Evolutionary conservation across 2,797 vertebrate species (phyloP), one percentile per base, ranked within the genome.

Genomic region (Fistularia commersonii): DNA sequence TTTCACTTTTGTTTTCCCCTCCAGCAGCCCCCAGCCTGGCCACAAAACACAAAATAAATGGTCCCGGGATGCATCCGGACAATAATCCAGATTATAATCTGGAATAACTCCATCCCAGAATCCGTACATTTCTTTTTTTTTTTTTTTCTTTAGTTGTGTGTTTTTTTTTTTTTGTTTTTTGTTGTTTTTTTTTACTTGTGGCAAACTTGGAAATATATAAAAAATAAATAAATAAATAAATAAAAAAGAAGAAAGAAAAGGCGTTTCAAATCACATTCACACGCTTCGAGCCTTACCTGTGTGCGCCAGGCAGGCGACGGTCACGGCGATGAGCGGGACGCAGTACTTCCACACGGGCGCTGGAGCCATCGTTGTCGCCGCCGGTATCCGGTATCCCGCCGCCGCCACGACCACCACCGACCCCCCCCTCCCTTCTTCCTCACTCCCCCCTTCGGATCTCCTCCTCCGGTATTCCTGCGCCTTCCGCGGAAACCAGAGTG

Each of bases 301-400:
- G 74, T 78, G 78, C 67, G 81, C 46, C 59, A 83, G 41, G 59
- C 71, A 86, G 52, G 84, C 69, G 54, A 72, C 69, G 36, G 84
- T 54, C 45, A 90, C 45, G 66, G 86, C 38, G 77, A 72, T 58
- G 54, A 89, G 65, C 8, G 85, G 80, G 80, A 81, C 78, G 83
- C 88, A 74, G 85, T 88, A 90, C 82, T 81, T 91, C 90, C 91
- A 90, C 65, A 82, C 60, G 62, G 77, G 61, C 57, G 53, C 49
- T 36, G 76, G 57, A 81, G 89, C 87, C 90, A 91, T 91, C 48
- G 57, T 67, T 35, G 73, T 50, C 43, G 76, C 62, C 54, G n/a
- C n/a, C n/a, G n/a, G n/a, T n/a, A n/a, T n/a, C n/a, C n/a, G 80
- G 43, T 86, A 80, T 76, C 81, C 79, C 79, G 59, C 70, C 40